A percentile compares a stretch with the other conserved stretches of the same genome.
Conservation (phyloP, 1,140 invertebrate genomes). For the Antheraea mylitta region DNA sequence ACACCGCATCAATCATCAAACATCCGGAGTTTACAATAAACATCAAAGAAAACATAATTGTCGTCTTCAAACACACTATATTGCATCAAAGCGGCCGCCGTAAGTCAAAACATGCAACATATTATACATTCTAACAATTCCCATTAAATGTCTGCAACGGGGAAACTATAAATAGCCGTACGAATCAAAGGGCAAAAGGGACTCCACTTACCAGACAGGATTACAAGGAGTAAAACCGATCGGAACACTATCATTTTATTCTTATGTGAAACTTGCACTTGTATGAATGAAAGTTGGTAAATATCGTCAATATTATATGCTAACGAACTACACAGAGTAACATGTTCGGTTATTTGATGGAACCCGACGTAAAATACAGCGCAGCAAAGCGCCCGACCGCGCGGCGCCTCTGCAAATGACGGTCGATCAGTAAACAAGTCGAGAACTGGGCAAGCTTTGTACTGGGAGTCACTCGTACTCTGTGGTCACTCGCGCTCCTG, state of each 20-base stretch:
- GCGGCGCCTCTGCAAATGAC: constrained; percentile 25
- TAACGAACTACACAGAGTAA: not conserved
- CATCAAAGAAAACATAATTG: constrained; percentile 27
- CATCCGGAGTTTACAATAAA: constrained; percentile 28
- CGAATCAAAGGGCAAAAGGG: constrained; percentile 47
- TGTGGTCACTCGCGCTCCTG: constrained; percentile 17
- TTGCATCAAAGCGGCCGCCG: constrained; percentile 49
- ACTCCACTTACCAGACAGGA: constrained; percentile 65
- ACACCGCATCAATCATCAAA: constrained; percentile 15
- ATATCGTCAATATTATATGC: not conserved
- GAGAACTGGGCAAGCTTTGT: constrained; percentile 7
- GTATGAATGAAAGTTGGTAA: not conserved
- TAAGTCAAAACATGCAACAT: constrained; percentile 50
- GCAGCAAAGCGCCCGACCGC: constrained; percentile 30
- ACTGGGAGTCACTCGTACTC: not conserved
- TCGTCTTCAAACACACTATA: constrained; percentile 25
- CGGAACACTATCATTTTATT: constrained; percentile 50
- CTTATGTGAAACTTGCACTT: constrained; percentile 38
- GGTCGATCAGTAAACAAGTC: constrained; percentile 7
- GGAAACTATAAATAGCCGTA: constrained; percentile 67
- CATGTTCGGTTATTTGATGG: not conserved
- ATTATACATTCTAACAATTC: constrained; percentile 60
- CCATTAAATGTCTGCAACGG: constrained; percentile 57
- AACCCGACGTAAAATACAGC: constrained; percentile 26
- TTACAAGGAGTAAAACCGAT: constrained; percentile 50